Conservation (phyloP, 1,140 invertebrate species). For the Mamestra configurata region DNA sequence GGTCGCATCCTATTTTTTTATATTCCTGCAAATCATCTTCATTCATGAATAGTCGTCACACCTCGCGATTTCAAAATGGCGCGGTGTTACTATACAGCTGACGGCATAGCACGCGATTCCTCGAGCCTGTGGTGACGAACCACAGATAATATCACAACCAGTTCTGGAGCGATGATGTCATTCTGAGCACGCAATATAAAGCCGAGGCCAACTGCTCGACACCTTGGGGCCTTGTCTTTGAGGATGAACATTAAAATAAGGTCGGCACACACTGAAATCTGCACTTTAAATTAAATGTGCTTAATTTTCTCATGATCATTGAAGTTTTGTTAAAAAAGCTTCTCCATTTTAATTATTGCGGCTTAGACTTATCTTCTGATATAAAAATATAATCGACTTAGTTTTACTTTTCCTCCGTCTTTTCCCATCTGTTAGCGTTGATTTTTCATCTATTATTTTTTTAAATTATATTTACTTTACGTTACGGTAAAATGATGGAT, state of each 20-base stretch:
- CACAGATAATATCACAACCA: conserved; percentile 19
- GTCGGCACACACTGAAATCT: no score
- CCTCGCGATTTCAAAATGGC: background rate
- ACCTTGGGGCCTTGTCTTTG: conserved; percentile 47
- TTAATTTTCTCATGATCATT: background rate
- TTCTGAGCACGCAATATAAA: conserved; percentile 37
- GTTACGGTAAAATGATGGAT: no score
- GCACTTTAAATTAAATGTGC: conserved; percentile 17
- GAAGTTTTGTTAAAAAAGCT: background rate
- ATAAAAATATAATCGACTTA: no score
- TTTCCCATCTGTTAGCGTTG: no score
- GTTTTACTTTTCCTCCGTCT: no score
- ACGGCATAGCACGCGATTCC: conserved; percentile 24
- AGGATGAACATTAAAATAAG: conserved; percentile 50
- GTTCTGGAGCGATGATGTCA: conserved; percentile 53
- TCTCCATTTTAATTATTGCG: no score
- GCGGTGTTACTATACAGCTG: conserved; percentile 2
- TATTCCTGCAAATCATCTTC: background rate
- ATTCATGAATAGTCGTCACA: background rate
- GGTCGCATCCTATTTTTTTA: no score
- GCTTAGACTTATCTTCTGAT: no score
- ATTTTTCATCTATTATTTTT: background rate
- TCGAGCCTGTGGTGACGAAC: conserved; percentile 13
- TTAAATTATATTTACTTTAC: background rate
- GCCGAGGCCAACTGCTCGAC: conserved; percentile 49